Evolutionary conservation across 2,797 vertebrate genomes (phyloP).

Genomic region (Varecia variegata): DNA sequence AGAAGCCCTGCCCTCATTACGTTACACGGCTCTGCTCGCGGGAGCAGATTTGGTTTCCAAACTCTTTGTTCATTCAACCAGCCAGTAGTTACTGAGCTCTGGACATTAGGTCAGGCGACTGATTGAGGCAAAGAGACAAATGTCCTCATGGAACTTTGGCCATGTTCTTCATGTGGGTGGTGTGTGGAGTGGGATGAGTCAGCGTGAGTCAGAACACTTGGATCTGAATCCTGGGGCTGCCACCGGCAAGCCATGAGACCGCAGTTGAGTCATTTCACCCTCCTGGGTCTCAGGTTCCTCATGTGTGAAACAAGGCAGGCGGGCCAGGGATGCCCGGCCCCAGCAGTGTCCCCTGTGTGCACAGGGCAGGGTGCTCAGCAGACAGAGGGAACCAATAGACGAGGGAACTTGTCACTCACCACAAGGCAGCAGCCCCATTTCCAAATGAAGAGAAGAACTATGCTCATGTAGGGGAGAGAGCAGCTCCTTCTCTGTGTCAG

Average conservation of each 20-base stretch:
- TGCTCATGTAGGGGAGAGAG: background rate
- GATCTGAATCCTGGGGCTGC: background rate
- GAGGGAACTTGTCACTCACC: background rate
- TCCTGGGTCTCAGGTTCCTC: background rate
- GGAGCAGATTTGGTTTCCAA: background rate
- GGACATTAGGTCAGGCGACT: background rate
- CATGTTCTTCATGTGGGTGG: accelerated
- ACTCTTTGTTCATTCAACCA: background rate
- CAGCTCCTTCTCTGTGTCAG: background rate
- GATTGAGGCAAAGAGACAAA: background rate
- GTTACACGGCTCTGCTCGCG: background rate
- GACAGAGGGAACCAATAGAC: background rate
- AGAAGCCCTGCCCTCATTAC: accelerated
- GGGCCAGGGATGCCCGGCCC: background rate
- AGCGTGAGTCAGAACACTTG: background rate
- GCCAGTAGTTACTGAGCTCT: background rate
- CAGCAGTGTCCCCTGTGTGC: too few relatives aligned
- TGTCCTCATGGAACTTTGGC: background rate
- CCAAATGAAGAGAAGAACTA: background rate
- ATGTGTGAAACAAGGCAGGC: background rate
- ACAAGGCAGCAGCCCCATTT: background rate
- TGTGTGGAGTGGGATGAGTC: background rate
- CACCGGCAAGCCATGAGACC: accelerated
- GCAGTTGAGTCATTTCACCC: background rate
- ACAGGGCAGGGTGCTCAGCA: background rate